These are phyloP conservation scores for Ganaspis sp. DNA, from an alignment of 1,140 invertebrate genomes.

Conservation along the genomic window DNA sequence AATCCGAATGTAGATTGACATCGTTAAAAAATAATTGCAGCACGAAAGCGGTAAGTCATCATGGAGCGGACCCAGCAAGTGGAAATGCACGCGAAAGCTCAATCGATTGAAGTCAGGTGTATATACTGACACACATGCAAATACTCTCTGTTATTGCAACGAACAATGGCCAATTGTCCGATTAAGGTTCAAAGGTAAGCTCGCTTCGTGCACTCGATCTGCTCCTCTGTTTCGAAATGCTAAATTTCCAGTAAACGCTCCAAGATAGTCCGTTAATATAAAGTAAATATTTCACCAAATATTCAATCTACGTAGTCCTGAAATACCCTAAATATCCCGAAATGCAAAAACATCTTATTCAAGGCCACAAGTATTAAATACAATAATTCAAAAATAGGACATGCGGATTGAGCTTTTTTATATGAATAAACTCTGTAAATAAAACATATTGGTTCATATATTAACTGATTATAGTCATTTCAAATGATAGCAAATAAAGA, in stretches of 20 bases:
- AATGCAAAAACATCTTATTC: too few relatives aligned
- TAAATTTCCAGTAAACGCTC: neutral
- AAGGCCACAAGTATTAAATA: too few relatives aligned
- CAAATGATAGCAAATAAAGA: too few relatives aligned
- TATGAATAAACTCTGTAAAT: too few relatives aligned
- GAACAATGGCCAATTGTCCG: neutral
- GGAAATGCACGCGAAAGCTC: conserved; percentile 14
- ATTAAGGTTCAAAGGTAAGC: neutral
- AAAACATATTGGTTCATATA: too few relatives aligned
- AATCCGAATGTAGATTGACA: neutral
- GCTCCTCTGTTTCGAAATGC: neutral
- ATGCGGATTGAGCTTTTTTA: too few relatives aligned
- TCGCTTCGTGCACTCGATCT: neutral
- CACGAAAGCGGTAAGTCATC: conserved; percentile 1
- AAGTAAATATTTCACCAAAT: too few relatives aligned
- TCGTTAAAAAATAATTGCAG: conserved; percentile 4
- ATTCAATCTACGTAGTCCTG: too few relatives aligned
- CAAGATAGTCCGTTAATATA: neutral
- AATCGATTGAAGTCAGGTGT: conserved; percentile 19
- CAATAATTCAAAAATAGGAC: too few relatives aligned
- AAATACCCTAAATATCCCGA: too few relatives aligned
- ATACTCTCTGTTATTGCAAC: conserved; percentile 12
- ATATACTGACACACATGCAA: conserved; percentile 16
- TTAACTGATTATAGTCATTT: too few relatives aligned
- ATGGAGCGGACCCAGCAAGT: neutral